Base-by-base conservation (phyloP, 2,888 invertebrate species). In the Sinodicranocentrus sp. region DNA sequence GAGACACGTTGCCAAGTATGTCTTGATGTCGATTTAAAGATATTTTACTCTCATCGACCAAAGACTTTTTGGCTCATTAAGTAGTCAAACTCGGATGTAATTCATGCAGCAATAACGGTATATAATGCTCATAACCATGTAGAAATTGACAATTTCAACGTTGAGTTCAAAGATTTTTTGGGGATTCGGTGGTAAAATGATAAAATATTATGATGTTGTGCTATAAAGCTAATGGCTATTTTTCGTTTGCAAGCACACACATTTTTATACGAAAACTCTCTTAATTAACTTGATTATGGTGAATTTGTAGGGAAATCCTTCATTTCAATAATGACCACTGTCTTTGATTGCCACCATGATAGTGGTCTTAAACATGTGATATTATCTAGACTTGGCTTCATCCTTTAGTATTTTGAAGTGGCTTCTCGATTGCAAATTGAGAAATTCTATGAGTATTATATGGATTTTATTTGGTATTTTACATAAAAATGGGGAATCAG, bases 261-360 rank as follows among this genome's bases (percentile, higher is more conserved):
- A 23, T 57, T 57, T 61, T 61, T 61, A 26, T 61, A 28, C 33
- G 17, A 61, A 61, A 61, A 8, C 15, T 71, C 54, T 71, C 17
- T 79, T 79, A 79, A 71, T 71, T 79, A 79, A 79, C 71, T 79
- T 71, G 71, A 79, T 71, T 79, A 79, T 65, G 23, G 63, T 23
- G 70, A 71, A 79, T 79, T 79, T 79, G 71, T 15, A 25, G 19
- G 26, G 52, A 52, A 79, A 71, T 71, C 70, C 59, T 68, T 79
- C 71, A 71, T 71, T 71, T 71, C 63, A 71, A 79, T 33, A 54
- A 65, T 79, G 68, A 78, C 70, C 59, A 61, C 68, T 39, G 71
- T 63, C 61, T 79, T 79, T 61, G 79, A 71, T 71, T 79, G 71
- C 79, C 79, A 79, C 79, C 79, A 65, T 79, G 79, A 79, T 79